Evolutionary conservation across 2,888 invertebrate genomes (phyloP).

Genomic region (Adelognathus sp.): DNA sequence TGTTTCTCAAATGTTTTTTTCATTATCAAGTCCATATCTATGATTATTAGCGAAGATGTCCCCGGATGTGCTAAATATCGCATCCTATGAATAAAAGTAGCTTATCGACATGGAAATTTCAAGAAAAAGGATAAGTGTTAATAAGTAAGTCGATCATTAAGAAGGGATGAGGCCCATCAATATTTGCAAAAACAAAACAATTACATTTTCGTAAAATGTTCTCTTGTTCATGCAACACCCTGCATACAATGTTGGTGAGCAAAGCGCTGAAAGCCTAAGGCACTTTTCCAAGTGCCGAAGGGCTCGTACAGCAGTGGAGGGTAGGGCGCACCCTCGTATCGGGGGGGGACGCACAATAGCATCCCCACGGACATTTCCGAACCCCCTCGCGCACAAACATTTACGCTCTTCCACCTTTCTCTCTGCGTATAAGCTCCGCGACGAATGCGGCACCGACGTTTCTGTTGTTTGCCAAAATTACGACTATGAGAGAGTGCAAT

Average conservation of each 20-base stretch:
- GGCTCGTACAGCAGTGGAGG: slow-evolving; percentile 15
- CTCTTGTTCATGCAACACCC: slow-evolving; percentile 32
- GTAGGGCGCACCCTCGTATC: slow-evolving; percentile 40
- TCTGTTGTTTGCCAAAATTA: slow-evolving; percentile 58
- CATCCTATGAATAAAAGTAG: too few species aligned
- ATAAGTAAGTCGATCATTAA: too few species aligned
- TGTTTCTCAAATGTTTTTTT: too few species aligned
- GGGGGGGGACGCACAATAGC: slow-evolving; percentile 47
- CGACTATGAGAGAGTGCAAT: slow-evolving; percentile 27
- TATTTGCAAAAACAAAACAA: neutral
- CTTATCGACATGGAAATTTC: too few species aligned
- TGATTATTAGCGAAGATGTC: too few species aligned
- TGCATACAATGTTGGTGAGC: slow-evolving; percentile 5
- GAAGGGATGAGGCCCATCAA: neutral
- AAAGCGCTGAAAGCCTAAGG: slow-evolving; percentile 33
- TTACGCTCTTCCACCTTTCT: slow-evolving; percentile 35
- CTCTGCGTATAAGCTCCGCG: slow-evolving; percentile 4
- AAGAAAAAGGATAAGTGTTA: too few species aligned
- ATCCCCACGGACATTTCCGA: slow-evolving; percentile 50
- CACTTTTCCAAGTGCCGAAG: slow-evolving; percentile 29
- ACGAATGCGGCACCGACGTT: slow-evolving; percentile 42
- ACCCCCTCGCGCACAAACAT: slow-evolving; percentile 50
- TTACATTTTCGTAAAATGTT: slow-evolving; percentile 2
- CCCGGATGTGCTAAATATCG: too few species aligned
- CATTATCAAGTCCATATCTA: too few species aligned